Percentiles rank a stretch among this genome's conserved stretches.
These are phyloP conservation scores for Apis cerana DNA, from an alignment of 1,140 invertebrate genomes.

Conservation along the genomic window DNA sequence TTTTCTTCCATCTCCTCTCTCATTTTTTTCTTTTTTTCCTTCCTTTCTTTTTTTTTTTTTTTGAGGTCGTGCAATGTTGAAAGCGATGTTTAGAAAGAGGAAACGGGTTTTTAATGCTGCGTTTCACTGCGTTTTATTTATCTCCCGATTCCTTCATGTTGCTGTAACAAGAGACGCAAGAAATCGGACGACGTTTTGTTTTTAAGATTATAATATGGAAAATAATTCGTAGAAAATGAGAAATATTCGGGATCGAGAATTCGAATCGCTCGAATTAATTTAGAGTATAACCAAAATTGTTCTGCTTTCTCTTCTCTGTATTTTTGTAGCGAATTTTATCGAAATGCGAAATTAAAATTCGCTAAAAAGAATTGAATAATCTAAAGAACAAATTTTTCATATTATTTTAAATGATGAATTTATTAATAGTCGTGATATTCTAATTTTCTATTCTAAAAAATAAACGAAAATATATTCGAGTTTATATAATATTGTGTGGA, in stretches of 20 bases:
- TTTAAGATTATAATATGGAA: not conserved
- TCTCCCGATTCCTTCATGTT: not conserved
- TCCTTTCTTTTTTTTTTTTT: not conserved
- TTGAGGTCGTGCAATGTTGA: not conserved
- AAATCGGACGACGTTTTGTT: not conserved
- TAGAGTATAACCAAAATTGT: too few species aligned
- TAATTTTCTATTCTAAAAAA: not conserved
- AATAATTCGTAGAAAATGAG: not conserved
- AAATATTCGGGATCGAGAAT: not conserved
- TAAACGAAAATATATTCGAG: not conserved
- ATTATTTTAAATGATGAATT: too few species aligned
- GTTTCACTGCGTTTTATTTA: slow-evolving; percentile 4
- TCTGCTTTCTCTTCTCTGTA: too few species aligned
- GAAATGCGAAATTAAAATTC: not conserved
- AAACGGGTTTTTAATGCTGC: slow-evolving; percentile 6
- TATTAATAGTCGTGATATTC: too few species aligned
- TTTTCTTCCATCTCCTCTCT: not conserved
- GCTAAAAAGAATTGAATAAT: too few species aligned
- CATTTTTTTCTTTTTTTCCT: not conserved
- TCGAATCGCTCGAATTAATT: not conserved
- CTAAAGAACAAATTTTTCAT: too few species aligned
- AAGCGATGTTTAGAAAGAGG: slow-evolving; percentile 13
- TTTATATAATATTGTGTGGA: not conserved
- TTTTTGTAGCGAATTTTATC: not conserved
- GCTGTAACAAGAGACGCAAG: not conserved